Evolutionary conservation across 2,888 invertebrate genomes (phyloP).

Genomic region (Thymelicus lineola): DNA sequence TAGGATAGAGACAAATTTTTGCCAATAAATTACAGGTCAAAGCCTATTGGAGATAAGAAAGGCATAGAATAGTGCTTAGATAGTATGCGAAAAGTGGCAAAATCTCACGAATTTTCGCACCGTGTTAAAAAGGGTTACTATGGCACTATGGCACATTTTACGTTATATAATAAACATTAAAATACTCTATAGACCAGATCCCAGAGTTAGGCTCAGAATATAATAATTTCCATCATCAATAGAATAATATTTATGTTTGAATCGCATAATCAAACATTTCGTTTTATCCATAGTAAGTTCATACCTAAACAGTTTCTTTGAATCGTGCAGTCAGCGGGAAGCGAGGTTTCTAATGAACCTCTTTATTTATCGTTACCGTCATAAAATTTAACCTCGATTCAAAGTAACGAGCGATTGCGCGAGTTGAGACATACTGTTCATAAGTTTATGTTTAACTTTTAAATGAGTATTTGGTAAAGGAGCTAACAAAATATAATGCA

Average conservation of each 20-base stretch:
- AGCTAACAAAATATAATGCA: too few relatives aligned
- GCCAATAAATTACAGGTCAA: too few relatives aligned
- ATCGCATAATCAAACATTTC: not conserved
- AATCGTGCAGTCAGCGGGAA: not conserved
- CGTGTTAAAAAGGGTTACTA: not conserved
- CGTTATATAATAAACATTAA: too few relatives aligned
- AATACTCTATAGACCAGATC: too few relatives aligned
- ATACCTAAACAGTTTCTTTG: not conserved
- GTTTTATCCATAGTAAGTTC: not conserved
- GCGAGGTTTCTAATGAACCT: slow-evolving; percentile 59
- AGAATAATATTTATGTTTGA: not conserved
- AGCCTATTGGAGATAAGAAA: too few relatives aligned
- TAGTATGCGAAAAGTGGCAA: too few relatives aligned
- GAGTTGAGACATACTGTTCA: not conserved
- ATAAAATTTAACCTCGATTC: slow-evolving; percentile 59
- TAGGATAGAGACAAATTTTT: too few relatives aligned
- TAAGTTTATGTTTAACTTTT: not conserved
- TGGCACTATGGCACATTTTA: too few relatives aligned
- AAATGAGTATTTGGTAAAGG: too few relatives aligned
- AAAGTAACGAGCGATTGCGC: slow-evolving; percentile 57
- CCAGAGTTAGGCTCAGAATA: too few relatives aligned
- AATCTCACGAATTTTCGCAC: too few relatives aligned
- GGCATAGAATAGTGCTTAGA: too few relatives aligned
- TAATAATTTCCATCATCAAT: not conserved
- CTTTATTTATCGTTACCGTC: slow-evolving; percentile 59